A percentile compares a stretch with the other conserved stretches of the same genome.
These are phyloP conservation scores for Caenorhabditis angaria DNA, from an alignment of 2,888 invertebrate species.

Conservation along the genomic window DNA sequence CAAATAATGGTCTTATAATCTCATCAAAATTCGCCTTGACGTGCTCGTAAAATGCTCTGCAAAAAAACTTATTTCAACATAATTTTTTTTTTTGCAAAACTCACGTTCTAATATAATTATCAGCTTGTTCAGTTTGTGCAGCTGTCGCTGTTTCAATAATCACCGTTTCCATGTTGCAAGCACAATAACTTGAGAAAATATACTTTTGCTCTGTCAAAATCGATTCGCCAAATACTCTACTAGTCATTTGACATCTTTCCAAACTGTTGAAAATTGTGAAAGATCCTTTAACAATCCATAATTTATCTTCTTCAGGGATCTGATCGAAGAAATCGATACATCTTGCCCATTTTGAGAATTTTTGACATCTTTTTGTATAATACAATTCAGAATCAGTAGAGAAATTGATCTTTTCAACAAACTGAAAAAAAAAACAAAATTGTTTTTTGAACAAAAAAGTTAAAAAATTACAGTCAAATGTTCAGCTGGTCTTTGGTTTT, in stretches of 20 bases:
- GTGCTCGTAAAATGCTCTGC: slow-evolving; percentile 16
- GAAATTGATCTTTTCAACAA: slow-evolving; percentile 20
- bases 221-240: slow-evolving; percentile 22
- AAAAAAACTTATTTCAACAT: slow-evolving; percentile 6
- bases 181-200: slow-evolving; percentile 25
- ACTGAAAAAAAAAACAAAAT: slow-evolving; percentile 25
- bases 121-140: slow-evolving; percentile 19
- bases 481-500: slow-evolving; percentile 27
- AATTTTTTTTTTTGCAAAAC: too few species aligned
- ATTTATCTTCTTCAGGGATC: slow-evolving; percentile 28
- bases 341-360: slow-evolving; percentile 32
- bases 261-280: slow-evolving; percentile 25
- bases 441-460: too few species aligned
- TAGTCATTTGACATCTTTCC: slow-evolving; percentile 33
- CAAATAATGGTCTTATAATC: slow-evolving; percentile 22
- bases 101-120: slow-evolving; percentile 23
- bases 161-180: slow-evolving; percentile 15
- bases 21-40: slow-evolving; percentile 18
- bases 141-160: slow-evolving; percentile 19
- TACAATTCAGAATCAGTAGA: slow-evolving; percentile 18
- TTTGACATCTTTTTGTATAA: slow-evolving; percentile 23
- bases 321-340: slow-evolving; percentile 30
- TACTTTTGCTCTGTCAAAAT: slow-evolving; percentile 25
- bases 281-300: slow-evolving; percentile 26
- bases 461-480: slow-evolving; percentile 20